Evolutionary conservation across 92 coral and sea anemone species (phyloP), one percentile per base, ranked within the genome.

Genomic region (Parazoanthus swiftii): DNA sequence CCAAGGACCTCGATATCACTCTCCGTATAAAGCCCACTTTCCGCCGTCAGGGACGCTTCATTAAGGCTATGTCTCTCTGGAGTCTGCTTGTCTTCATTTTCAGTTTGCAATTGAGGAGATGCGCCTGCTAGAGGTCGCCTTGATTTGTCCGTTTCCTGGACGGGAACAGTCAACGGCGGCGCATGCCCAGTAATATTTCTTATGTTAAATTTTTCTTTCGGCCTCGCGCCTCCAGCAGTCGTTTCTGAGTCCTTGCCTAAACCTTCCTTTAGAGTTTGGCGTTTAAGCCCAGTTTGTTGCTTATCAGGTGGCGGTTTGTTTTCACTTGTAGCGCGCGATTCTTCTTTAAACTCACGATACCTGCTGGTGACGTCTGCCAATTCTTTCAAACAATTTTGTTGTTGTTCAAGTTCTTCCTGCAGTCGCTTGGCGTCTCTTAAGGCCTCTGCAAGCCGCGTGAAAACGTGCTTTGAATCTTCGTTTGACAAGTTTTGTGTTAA

Each of bases 1-100:
- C 88, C 90, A 38, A 90, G 89, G 65, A 94, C 80, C 76, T 82
- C 94, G 16, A 92, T 89, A 51, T 87, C 93, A 65, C 79, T 88
- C 86, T 74, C 90, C 14, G 67, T 74, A 68, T n/a, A 7, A 54
- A 54, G 59, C 15, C 81, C 88, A 81, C 87, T 68, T 73, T 84
- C 87, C 46, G 79, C 77, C 65, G 36, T 46, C 63, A 70, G 7
- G 36, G 78, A 71, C 6, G 66, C 5, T 20, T 82, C 77, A 13
- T 11, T 48, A 38, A 37, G 51, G 79, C 79, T 44, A 3, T 50
- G 87, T 5, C 67, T 70, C 66, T 20, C 18, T 4, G 75, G 16
- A 21, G 20, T 42, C 65, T 16, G 26, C 14, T 68, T 48, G 0
- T 42, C 86, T 37, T 83, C 77, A 85, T 67, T 76, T 78, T 84